Base-by-base conservation (phyloP, 2,797 vertebrate genomes). In the Acanthopagrus latus region DNA sequence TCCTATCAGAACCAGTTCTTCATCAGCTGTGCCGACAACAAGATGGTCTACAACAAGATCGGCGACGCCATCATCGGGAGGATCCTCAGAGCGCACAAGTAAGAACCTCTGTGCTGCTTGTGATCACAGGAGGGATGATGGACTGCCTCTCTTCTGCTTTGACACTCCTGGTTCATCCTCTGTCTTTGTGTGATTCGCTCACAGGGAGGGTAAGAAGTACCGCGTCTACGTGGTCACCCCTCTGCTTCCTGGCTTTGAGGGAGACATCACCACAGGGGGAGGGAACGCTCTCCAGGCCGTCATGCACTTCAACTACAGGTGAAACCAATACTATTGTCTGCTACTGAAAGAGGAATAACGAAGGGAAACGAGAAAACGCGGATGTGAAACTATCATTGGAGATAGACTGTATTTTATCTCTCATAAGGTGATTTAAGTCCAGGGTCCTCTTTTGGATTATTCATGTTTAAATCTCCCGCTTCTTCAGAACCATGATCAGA, bases 291-390 rank as follows among this genome's bases (percentile, higher is more conserved):
- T 99, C 16, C 98, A 99, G 91, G 97, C 98, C 0, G 96, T 99
- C 70, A 99, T 99, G 98, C 98, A 99, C 93, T 99, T 98, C 91
- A 99, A 99, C 94, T 98, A 97, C 96, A 98, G 98, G 98, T 99
- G 64, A 64, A 44, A 44, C 18, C 65, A 7, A 76, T 4, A 1
- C 38, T 38, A 10, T 10, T 38, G 38, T 38, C 38, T 38, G 9
- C 38, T 5, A 27, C 7, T 33, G 8, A 84, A 81, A 74, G 52
- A 71, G 67, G 58, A 78, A 77, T 18, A 9, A 38, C 0, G 60
- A 58, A 6, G 7, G 48, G 69, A 76, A 68, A 38, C 23, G n/a
- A 62, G 27, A 85, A 38, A 29, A 71, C 41, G 0, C 21, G 17
- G 4, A 75, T 38, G 29, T 57, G n/a, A 3, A 76, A 67, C 27